Base-by-base conservation (phyloP, 2,888 invertebrate species). In the Drosophila merina region DNA sequence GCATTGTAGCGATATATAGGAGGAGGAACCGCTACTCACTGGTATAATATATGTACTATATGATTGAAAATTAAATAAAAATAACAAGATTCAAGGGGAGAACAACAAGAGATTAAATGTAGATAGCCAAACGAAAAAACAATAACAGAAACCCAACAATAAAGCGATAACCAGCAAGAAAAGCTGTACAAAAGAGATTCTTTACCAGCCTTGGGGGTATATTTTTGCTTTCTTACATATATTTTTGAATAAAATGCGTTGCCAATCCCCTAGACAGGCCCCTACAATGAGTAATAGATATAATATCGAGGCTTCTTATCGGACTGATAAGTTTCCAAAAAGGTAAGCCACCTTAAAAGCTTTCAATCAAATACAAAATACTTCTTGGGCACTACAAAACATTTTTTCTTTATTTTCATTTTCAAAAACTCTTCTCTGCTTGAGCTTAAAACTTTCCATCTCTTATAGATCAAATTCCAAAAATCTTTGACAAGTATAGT, bases 371-470 rank as follows among this genome's bases (percentile, higher is more conserved):
- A 47, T 1, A 28, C 10, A 1, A 7, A 8, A 1, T 20, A 42
- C 30, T 54, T 45, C 42, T 59, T 59, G 76, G 78, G 75, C 71
- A 76, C 84, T 81, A 82, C 79, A 82, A 82, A 84, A 78, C 75
- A 66, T 58, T 67, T 68, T 31, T 68, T 31, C 48, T 72, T 72
- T 78, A 68, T 68, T 74, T 73, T 64, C 45, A 38, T 38, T 62
- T 71, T 50, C 47, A 52, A 57, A 69, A 70, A 60, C 58, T 52
- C 44, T 25, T 47, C 54, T 47, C 54, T 47, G 12, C 30, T 42
- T 47, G 25, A n/a, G n/a, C 64, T 51, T 52, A 40, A 26, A 49
- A 31, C 40, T 63, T 42, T 33, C n/a, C 20, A 9, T 38, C 52
- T 68, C 40, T 57, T 54, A 67, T 33, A 54, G 56, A 64, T 63